Evolutionary conservation across 2,797 vertebrate species (phyloP).

Genomic region (Distichodus sexfasciatus): DNA sequence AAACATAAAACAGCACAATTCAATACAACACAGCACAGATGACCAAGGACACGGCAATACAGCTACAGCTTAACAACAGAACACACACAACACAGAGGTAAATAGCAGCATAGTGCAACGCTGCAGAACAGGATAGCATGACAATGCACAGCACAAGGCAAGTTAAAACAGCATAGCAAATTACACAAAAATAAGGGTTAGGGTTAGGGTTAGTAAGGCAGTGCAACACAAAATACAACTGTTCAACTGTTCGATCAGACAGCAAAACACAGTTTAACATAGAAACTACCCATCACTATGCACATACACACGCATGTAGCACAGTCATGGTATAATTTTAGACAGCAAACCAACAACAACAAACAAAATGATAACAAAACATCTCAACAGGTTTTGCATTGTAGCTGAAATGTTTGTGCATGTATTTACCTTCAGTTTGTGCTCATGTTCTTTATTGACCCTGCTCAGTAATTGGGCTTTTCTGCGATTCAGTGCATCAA

Average conservation of each 20-base stretch:
- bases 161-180: background rate
- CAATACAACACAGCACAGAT: background rate
- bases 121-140: background rate
- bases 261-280: background rate
- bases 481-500: constrained; percentile 93
- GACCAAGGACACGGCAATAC: background rate
- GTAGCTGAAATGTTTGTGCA: background rate
- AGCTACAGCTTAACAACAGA: background rate
- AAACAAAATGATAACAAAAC: background rate
- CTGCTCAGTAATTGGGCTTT: constrained; percentile 92
- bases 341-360: background rate
- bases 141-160: background rate
- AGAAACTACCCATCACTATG: no score
- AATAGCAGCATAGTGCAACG: background rate
- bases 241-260: background rate
- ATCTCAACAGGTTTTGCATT: background rate
- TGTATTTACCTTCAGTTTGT: constrained; percentile 91
- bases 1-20: background rate
- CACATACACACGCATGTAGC: background rate
- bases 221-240: background rate
- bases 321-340: background rate
- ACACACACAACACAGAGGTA: background rate
- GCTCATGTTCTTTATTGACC: constrained; percentile 96
- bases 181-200: background rate
- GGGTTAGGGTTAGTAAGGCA: background rate